Evolutionary conservation across 2,797 vertebrate species (phyloP).

Genomic region (Channa striata): DNA sequence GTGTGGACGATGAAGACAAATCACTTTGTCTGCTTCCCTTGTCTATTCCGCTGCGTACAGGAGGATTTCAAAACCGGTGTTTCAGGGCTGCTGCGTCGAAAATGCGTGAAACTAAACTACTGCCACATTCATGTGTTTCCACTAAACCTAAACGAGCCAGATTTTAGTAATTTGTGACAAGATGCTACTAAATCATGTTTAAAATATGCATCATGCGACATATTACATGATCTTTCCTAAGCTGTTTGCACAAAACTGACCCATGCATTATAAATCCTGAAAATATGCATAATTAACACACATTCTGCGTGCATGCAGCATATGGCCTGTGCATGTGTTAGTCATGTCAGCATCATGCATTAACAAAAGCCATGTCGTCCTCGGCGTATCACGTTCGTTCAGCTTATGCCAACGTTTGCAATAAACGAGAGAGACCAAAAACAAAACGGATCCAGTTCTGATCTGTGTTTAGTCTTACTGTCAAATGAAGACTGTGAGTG

Average conservation of each 20-base stretch:
- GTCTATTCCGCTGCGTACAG: neutral
- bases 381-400: neutral
- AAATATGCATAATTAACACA: conserved; percentile 56
- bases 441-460: no score
- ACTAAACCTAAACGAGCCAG: neutral
- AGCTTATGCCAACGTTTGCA: neutral
- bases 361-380: neutral
- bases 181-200: conserved; percentile 16
- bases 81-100: no score
- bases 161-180: neutral
- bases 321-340: conserved; percentile 30
- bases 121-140: neutral
- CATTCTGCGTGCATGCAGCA: conserved; percentile 45
- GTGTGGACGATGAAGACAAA: neutral
- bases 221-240: conserved; percentile 12
- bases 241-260: conserved; percentile 7
- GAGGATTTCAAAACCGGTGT: neutral
- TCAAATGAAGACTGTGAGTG: no score
- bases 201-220: conserved; percentile 5
- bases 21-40: neutral
- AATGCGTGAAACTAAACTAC: neutral
- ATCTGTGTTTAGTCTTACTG: no score
- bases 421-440: no score
- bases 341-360: conserved; percentile 21
- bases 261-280: conserved; percentile 29